Evolutionary conservation across 2,888 invertebrate genomes (phyloP).

Genomic region (Alentia gelatinosa): DNA sequence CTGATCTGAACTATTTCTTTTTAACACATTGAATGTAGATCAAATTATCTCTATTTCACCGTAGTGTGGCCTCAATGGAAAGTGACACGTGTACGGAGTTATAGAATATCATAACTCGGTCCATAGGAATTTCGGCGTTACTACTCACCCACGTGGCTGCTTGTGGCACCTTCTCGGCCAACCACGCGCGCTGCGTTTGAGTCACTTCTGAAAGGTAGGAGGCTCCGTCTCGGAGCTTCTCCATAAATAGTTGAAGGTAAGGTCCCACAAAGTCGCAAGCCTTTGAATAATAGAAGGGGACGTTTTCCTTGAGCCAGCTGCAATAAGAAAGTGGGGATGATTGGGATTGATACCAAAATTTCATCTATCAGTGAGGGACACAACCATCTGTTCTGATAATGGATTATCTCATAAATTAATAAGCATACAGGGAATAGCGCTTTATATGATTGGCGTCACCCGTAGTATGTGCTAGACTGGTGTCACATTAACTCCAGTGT

Average conservation of each 20-base stretch:
- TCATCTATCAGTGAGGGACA: not conserved
- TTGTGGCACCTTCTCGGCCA: constrained; percentile 65
- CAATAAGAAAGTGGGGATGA: not conserved
- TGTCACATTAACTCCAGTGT: too few species aligned
- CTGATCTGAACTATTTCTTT: too few species aligned
- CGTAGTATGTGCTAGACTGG: too few species aligned
- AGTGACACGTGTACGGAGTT: too few species aligned
- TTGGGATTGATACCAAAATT: too few species aligned
- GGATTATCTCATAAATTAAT: not conserved
- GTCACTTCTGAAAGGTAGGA: constrained; percentile 70
- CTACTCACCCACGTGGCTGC: constrained; percentile 66
- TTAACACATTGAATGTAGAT: too few species aligned
- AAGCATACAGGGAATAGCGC: too few species aligned
- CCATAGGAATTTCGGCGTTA: too few species aligned
- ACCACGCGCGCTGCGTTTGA: constrained; percentile 69
- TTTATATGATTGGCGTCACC: too few species aligned
- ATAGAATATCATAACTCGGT: too few species aligned
- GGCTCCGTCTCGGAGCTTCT: constrained; percentile 67
- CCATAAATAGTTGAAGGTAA: constrained; percentile 69
- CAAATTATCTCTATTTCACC: too few species aligned
- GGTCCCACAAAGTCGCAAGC: constrained; percentile 72
- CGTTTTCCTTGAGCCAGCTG: constrained; percentile 77
- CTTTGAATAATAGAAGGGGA: constrained; percentile 74
- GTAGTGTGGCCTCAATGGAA: too few species aligned
- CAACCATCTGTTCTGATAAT: not conserved